Base-by-base conservation (phyloP, 2,888 invertebrate species). In the Limnephilus auricula region DNA sequence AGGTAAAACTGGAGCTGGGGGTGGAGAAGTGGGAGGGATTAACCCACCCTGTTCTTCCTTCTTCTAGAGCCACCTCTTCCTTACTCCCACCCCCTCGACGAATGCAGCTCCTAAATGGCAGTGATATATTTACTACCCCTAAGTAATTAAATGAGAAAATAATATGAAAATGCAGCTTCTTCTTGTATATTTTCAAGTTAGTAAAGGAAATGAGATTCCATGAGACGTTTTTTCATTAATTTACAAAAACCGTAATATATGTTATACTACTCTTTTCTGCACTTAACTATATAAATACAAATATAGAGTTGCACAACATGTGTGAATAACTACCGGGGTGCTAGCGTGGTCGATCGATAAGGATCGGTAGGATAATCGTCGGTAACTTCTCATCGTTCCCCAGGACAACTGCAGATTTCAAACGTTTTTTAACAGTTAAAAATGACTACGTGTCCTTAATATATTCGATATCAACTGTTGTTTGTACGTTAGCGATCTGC, bases 61-160 rank as follows among this genome's bases (percentile, higher is more conserved):
- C 31, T 40, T 25, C 40, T 25, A 6, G 83, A 37, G 37, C 37
- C 32, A 25, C 45, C 65, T 5, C 87, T 34, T 34, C 32, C 10
- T 32, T n/a, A n/a, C n/a, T 15, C 25, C 78, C n/a, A 18, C 34
- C 12, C 45, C 31, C 30, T 30, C 65, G 0, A 79, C 31, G 40
- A 80, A 37, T 30, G 80, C 90, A 90, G 78, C 82, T 79, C 88
- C 87, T 90, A 92, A 92, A 91, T 91, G 92, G 92, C 91, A 92
- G 82, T 92, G 91, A 92, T 91, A 91, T 92, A 92, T 92, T 92
- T 92, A 92, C 91, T 90, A 92, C 90, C 90, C 83, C 37, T 79
- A 91, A 86, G 89, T 91, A 92, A 91, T 92, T 92, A 92, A 92
- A 91, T 91, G 90, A 32, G 90, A 92, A 91, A 92, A 92, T 92